Percentiles rank a stretch among this genome's conserved stretches.
Conservation (phyloP, 2,797 vertebrate genomes). For the Microctenopoma lineatum region DNA sequence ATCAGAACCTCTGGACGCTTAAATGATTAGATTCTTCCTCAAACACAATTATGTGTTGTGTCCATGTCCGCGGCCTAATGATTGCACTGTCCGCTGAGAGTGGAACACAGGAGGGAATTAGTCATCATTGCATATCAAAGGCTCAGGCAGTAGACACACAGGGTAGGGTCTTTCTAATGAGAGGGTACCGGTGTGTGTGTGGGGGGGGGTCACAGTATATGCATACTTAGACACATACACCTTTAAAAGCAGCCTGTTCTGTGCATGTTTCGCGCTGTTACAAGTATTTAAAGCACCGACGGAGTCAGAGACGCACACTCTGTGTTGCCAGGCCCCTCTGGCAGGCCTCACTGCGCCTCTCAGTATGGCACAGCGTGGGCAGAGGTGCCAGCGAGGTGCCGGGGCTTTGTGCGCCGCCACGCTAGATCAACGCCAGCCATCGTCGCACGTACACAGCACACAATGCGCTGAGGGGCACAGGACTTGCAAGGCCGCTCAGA, state of each 20-base stretch:
- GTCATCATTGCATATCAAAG: slow-evolving; percentile 86
- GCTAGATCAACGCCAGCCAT: slow-evolving; percentile 62
- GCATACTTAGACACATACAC: slow-evolving; percentile 39
- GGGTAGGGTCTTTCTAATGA: slow-evolving; percentile 79
- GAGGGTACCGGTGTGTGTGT: slow-evolving; percentile 61
- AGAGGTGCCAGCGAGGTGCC: slow-evolving; percentile 74
- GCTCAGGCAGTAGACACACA: slow-evolving; percentile 74
- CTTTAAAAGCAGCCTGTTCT: slow-evolving; percentile 35
- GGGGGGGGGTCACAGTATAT: slow-evolving; percentile 52
- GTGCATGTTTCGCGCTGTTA: slow-evolving; percentile 9
- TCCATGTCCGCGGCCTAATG: slow-evolving; percentile 70
- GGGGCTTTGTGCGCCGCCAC: slow-evolving; percentile 75
- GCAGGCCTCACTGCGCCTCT: slow-evolving; percentile 71
- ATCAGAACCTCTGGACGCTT: slow-evolving; percentile 78
- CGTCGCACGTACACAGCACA: slow-evolving; percentile 38
- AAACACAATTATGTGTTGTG: slow-evolving; percentile 47
- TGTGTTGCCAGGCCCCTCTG: slow-evolving; percentile 72
- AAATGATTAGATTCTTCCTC: slow-evolving; percentile 73
- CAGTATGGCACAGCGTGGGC: slow-evolving; percentile 74
- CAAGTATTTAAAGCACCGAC: slow-evolving; percentile 15
- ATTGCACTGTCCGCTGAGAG: slow-evolving; percentile 76
- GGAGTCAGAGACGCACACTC: slow-evolving; percentile 51
- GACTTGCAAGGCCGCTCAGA: slow-evolving; percentile 58
- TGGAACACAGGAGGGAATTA: slow-evolving; percentile 82
- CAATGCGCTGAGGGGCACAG: slow-evolving; percentile 36